Evolutionary conservation across 2,888 invertebrate genomes (phyloP), one percentile per base, ranked within the genome.

Genomic region (Drosophila kambysellisi): DNA sequence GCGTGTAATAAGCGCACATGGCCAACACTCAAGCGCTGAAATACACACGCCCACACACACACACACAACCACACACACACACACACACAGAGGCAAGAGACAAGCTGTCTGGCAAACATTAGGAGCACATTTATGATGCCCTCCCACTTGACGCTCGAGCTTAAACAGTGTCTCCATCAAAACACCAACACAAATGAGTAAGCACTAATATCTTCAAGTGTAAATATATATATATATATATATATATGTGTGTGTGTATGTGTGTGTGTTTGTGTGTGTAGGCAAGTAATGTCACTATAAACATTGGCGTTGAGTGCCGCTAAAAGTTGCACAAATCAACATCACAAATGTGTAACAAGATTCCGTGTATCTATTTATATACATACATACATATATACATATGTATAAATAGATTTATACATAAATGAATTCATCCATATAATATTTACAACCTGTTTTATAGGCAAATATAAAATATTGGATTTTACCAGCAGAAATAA

Each of bases 1-100:
- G 90, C 90, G 89, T 90, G 89, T 86, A 90, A 88, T 90, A 83
- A 82, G 84, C 83, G 87, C 81, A 89, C 76, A 86, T 86, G 81
- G 83, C 63, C 54, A 57, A 77, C 70, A 74, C 80, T 80, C 70
- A 79, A 74, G 72, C 65, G 37, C 52, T 66, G 50, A 72, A 62
- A 80, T 52, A 70, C 68, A 68, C 69, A 53, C 67, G 32, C 60
- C 58, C 51, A 8, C 20, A 54, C 25, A 57, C 30, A 65, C 52
- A 60, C 63, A 71, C 41, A 73, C 46, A 50, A 58, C 70, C 37
- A 73, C 41, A 46, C 32, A 70, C 35, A 73, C 41, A 50, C 30
- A 53, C 37, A 63, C 25, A 68, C 30, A 65, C 46, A 62, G 30
- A 67, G 48, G 56, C 32, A 50, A 54, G 50, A 63, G 60, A 58